Evolutionary conservation across 1,140 invertebrate genomes (phyloP).

Genomic region (Diabrotica virgifera): DNA sequence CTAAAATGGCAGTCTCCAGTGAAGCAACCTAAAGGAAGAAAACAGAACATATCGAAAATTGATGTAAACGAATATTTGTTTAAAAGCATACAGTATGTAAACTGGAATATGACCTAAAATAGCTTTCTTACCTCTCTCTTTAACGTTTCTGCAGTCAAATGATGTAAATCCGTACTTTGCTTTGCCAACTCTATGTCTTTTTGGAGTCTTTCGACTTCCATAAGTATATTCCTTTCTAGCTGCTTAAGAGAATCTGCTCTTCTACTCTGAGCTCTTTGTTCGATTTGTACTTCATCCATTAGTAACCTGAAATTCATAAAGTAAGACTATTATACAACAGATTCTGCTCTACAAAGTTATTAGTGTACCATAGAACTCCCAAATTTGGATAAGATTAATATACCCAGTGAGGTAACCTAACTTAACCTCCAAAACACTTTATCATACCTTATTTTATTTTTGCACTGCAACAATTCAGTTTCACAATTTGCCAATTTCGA

Average conservation of each 20-base stretch:
- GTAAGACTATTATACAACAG: neutral
- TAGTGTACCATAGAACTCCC: too few relatives aligned
- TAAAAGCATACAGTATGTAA: too few relatives aligned
- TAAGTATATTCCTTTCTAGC: constrained; percentile 70
- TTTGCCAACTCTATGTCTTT: constrained; percentile 79
- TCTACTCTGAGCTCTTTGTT: constrained; percentile 53
- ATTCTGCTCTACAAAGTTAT: neutral
- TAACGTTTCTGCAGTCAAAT: constrained; percentile 75
- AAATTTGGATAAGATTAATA: neutral
- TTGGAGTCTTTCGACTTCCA: constrained; percentile 77
- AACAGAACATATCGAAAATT: neutral
- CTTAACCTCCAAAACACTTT: neutral
- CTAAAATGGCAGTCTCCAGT: constrained; percentile 74
- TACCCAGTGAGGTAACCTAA: neutral
- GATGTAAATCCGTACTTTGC: constrained; percentile 74
- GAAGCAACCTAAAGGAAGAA: constrained; percentile 57
- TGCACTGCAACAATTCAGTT: constrained; percentile 82
- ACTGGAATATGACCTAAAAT: neutral
- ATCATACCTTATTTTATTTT: constrained; percentile 76
- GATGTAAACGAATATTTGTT: too few relatives aligned
- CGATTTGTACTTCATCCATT: constrained; percentile 60
- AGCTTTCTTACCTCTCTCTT: constrained; percentile 64
- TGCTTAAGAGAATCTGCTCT: constrained; percentile 55
- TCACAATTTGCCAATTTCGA: constrained; percentile 85
- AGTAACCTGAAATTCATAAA: constrained; percentile 50